Evolutionary conservation across 2,113 vertebrate species (phyloP).

Genomic region (Campylomormyrus numenius): DNA sequence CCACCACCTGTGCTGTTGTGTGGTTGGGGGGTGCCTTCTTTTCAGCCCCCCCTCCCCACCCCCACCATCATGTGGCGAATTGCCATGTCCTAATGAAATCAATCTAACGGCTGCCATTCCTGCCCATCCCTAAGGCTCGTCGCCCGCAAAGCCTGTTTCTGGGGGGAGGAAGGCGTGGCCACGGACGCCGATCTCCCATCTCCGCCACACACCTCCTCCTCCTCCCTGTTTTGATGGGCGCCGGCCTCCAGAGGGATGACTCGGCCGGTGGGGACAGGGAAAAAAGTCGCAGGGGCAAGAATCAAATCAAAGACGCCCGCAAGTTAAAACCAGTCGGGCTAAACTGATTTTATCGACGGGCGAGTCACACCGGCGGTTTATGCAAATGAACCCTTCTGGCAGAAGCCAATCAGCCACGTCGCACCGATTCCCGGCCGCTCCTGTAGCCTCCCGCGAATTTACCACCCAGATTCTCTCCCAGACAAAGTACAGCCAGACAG

Average conservation of each 20-base stretch:
- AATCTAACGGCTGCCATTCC: slow-evolving; percentile 16
- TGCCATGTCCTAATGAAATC: slow-evolving; percentile 23
- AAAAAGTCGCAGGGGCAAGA: neutral
- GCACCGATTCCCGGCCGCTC: neutral
- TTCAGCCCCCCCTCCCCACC: neutral
- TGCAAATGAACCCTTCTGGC: neutral
- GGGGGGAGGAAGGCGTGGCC: neutral
- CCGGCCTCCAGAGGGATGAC: neutral
- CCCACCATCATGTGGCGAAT: neutral
- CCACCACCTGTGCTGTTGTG: neutral
- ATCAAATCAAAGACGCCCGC: neutral
- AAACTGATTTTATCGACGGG: neutral
- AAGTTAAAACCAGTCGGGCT: neutral
- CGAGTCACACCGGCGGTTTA: neutral
- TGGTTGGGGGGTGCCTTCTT: neutral
- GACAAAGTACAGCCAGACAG: neutral
- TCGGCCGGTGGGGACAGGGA: neutral
- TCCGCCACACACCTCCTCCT: neutral
- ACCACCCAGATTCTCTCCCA: neutral
- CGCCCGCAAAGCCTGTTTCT: neutral
- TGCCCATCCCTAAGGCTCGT: neutral
- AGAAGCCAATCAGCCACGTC: neutral
- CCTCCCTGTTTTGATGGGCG: neutral
- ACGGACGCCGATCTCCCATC: slow-evolving; percentile 15
- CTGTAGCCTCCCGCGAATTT: neutral